These are phyloP conservation scores for Oplegnathus fasciatus DNA, from an alignment of 2,113 vertebrate species.

Conservation along the genomic window DNA sequence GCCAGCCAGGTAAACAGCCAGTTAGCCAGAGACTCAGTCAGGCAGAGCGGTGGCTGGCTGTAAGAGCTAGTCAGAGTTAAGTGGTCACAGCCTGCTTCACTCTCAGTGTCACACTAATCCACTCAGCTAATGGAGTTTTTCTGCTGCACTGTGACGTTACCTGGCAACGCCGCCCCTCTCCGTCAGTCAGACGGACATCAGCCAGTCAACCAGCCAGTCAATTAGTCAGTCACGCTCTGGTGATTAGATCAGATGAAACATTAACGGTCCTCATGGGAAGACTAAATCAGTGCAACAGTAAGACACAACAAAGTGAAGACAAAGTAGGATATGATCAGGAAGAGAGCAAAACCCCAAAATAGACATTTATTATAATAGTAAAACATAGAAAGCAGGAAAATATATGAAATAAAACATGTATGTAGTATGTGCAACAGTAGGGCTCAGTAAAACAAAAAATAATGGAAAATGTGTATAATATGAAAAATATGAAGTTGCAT, in stretches of 20 bases:
- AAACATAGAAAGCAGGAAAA: not conserved
- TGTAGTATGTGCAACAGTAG: not conserved
- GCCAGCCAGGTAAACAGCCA: constrained; percentile 48
- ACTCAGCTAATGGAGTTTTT: constrained; percentile 75
- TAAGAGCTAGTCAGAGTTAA: constrained; percentile 59
- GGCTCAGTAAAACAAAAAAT: not conserved
- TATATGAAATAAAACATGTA: not conserved
- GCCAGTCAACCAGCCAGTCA: constrained; percentile 48
- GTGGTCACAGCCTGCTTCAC: constrained; percentile 60
- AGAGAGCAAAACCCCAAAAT: not conserved
- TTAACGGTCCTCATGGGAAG: constrained; percentile 15
- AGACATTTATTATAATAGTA: not conserved
- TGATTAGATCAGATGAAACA: constrained; percentile 57
- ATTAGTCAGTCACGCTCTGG: constrained; percentile 43
- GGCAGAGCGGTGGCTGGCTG: constrained; percentile 31
- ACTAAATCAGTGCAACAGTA: not conserved
- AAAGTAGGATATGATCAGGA: constrained; percentile 1
- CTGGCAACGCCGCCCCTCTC: constrained; percentile 59
- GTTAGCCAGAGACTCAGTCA: constrained; percentile 40
- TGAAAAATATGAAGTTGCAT: not conserved
- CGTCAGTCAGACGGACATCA: constrained; percentile 36
- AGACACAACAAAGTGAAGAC: constrained; percentile 1
- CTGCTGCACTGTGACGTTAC: constrained; percentile 57
- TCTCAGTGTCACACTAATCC: constrained; percentile 68
- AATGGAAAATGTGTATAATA: not conserved